Conservation (phyloP, 2,113 vertebrate genomes). For the Pelodiscus sinensis region DNA sequence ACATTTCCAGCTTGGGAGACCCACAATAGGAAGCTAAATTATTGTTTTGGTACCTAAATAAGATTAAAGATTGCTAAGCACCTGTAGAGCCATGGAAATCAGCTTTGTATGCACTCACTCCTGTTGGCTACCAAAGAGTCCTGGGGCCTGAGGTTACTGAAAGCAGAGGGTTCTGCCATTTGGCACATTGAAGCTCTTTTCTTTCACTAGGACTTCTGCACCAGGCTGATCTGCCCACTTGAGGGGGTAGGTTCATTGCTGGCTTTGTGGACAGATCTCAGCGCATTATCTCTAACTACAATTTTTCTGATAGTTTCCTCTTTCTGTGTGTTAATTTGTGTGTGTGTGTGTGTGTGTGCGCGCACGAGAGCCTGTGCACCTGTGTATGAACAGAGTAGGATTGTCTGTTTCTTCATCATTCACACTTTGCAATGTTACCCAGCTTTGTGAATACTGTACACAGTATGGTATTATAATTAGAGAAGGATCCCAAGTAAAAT, state of each 20-base stretch:
- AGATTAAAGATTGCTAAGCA: background rate
- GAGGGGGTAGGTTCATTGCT: background rate
- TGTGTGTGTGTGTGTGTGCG: too few species aligned
- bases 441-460: background rate
- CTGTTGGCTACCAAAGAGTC: background rate
- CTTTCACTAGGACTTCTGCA: background rate
- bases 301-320: background rate
- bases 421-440: background rate
- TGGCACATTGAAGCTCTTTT: background rate
- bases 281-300: background rate
- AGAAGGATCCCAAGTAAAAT: background rate
- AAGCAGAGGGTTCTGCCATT: background rate
- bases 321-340: background rate
- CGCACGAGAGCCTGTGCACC: too few species aligned
- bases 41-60: background rate
- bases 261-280: background rate
- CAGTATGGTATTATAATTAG: background rate
- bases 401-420: background rate
- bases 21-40: background rate
- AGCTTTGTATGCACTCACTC: fast-evolving
- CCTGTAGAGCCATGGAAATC: fast-evolving
- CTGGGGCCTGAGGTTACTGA: background rate
- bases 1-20: background rate
- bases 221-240: background rate
- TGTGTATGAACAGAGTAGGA: background rate